Evolutionary conservation across 2,797 vertebrate species (phyloP).

Genomic region (Mallotus villosus): DNA sequence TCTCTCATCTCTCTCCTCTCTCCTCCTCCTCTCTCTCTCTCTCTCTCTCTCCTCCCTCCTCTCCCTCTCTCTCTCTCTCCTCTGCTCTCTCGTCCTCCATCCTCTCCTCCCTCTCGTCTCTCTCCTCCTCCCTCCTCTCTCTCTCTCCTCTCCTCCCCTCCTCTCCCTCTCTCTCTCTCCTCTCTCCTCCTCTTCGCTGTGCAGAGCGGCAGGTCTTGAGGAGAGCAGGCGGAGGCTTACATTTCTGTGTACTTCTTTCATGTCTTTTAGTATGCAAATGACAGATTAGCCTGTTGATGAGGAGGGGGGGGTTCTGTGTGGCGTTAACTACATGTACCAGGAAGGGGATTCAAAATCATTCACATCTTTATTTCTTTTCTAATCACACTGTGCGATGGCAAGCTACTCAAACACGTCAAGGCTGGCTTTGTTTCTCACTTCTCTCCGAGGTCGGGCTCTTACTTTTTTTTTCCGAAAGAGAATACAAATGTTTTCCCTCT

Average conservation of each 20-base stretch:
- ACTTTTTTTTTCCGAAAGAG: not conserved
- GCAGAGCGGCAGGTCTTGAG: constrained; percentile 62
- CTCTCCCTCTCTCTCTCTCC: not conserved
- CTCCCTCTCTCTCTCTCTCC: not conserved
- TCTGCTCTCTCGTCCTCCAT: too few species aligned
- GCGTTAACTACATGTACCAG: constrained; percentile 53
- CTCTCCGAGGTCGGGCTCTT: not conserved
- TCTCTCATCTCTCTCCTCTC: too few species aligned
- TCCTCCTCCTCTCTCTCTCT: too few species aligned
- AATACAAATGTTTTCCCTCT: not conserved
- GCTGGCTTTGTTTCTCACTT: not conserved
- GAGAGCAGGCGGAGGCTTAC: constrained; percentile 66
- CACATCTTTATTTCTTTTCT: constrained; percentile 25
- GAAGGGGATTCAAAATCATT: constrained; percentile 54
- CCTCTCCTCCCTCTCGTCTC: too few species aligned
- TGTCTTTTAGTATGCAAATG: constrained; percentile 76
- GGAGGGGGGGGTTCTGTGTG: constrained; percentile 57
- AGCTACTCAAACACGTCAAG: constrained; percentile 46
- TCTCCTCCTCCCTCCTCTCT: too few species aligned
- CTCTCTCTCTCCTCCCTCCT: too few species aligned
- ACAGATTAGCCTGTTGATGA: constrained; percentile 59
- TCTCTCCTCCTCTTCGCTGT: constrained; percentile 14
- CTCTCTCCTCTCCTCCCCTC: too few species aligned
- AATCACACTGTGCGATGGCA: constrained; percentile 3
- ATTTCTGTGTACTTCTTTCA: constrained; percentile 60